A percentile compares a stretch with the other conserved stretches of the same genome.
phyloP scores from a whole-genome alignment of 2,888 invertebrate species.

The Diaprepes abbreviatus region DNA sequence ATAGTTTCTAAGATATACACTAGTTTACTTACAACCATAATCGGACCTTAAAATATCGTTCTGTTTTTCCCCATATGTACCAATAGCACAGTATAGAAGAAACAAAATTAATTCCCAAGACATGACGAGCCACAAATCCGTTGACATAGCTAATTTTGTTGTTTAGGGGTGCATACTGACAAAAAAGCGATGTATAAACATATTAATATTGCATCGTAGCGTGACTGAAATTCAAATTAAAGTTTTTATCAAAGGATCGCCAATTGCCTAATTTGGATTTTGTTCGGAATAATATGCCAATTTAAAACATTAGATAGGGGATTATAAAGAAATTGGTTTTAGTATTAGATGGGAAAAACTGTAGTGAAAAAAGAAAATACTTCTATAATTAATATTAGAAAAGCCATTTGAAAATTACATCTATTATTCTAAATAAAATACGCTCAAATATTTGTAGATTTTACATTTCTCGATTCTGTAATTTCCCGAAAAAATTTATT shows the following conservation, averaged over 20 bases:
- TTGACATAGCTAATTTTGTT: background rate
- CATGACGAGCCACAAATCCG: background rate
- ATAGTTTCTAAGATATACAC: background rate
- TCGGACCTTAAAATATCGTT: background rate
- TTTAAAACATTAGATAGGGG: too few species aligned
- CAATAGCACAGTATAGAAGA: background rate
- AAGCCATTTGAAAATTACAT: too few species aligned
- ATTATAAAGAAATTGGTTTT: too few species aligned
- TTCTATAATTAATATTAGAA: too few species aligned
- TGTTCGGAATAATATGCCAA: too few species aligned
- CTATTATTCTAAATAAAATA: too few species aligned
- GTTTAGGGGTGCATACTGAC: background rate
- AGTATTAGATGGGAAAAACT: too few species aligned
- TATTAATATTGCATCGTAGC: background rate
- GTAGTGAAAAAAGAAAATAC: too few species aligned
- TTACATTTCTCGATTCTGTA: too few species aligned
- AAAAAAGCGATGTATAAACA: background rate
- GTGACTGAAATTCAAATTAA: background rate
- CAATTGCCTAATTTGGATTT: background rate
- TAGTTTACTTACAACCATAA: constrained; percentile 1
- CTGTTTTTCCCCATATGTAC: background rate
- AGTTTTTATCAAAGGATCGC: background rate
- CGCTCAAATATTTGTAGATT: too few species aligned
- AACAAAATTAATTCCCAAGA: background rate
- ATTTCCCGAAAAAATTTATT: too few species aligned